Evolutionary conservation across 2,888 invertebrate genomes (phyloP).

Genomic region (Apodemia zela): DNA sequence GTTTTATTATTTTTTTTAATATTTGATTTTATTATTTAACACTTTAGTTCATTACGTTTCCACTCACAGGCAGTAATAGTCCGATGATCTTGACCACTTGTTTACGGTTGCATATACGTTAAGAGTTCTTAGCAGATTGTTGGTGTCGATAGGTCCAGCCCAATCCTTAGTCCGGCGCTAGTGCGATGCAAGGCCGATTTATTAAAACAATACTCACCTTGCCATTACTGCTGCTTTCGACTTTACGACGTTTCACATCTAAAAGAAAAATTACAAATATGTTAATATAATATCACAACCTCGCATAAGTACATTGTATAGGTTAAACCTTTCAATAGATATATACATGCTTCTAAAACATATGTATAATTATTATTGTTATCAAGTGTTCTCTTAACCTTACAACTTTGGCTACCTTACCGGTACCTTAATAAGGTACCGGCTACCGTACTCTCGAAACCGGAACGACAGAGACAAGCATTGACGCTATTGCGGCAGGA

Average conservation of each 20-base stretch:
- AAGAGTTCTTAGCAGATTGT: slow-evolving; percentile 17
- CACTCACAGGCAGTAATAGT: not conserved
- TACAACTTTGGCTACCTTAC: too few species aligned
- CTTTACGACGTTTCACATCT: slow-evolving; percentile 92
- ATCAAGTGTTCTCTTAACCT: too few species aligned
- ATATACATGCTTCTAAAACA: too few species aligned
- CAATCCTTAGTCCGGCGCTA: slow-evolving; percentile 81
- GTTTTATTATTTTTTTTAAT: not conserved
- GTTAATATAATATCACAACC: too few species aligned
- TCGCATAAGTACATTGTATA: too few species aligned
- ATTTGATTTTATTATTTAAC: slow-evolving; percentile 5
- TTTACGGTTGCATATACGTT: slow-evolving; percentile 5
- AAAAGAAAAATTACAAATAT: slow-evolving; percentile 38
- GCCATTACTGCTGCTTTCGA: slow-evolving; percentile 86
- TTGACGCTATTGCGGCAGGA: too few species aligned
- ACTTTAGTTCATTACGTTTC: slow-evolving; percentile 15
- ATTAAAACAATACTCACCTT: slow-evolving; percentile 89
- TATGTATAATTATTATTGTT: too few species aligned
- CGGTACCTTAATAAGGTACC: too few species aligned
- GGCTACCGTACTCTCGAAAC: too few species aligned
- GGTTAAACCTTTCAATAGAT: too few species aligned
- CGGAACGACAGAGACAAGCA: too few species aligned
- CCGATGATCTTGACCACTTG: not conserved
- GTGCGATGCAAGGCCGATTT: slow-evolving; percentile 59
- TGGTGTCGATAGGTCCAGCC: slow-evolving; percentile 67